Percentiles rank a stretch among this genome's conserved stretches.
Evolutionary conservation across 2,797 vertebrate genomes (phyloP).

Genomic region (Gadopsis marmoratus): DNA sequence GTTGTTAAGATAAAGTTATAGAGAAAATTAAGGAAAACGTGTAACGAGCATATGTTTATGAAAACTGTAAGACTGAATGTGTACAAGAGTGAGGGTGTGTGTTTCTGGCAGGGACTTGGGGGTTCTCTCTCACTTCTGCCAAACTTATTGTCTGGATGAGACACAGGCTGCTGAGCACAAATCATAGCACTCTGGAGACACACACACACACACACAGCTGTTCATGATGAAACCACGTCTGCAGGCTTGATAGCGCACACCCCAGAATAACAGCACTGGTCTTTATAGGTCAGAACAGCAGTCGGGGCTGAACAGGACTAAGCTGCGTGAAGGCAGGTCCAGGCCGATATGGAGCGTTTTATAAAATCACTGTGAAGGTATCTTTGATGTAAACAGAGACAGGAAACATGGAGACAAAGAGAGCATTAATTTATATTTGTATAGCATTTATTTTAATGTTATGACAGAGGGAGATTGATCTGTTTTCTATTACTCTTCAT

Average conservation of each 20-base stretch:
- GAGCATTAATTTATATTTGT: slow-evolving; percentile 11
- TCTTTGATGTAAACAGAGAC: slow-evolving; percentile 24
- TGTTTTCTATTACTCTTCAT: slow-evolving; percentile 14
- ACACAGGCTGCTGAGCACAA: slow-evolving; percentile 61
- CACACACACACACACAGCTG: slow-evolving; percentile 60
- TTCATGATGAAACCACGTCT: slow-evolving; percentile 55
- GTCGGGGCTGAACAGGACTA: slow-evolving; percentile 27
- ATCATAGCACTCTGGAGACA: slow-evolving; percentile 60
- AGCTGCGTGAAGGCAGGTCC: slow-evolving; percentile 26
- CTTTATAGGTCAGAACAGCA: slow-evolving; percentile 47
- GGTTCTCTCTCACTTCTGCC: slow-evolving; percentile 66
- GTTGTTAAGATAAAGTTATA: too few relatives aligned
- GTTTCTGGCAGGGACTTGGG: slow-evolving; percentile 56
- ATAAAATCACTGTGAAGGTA: slow-evolving; percentile 18
- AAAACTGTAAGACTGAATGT: slow-evolving; percentile 8
- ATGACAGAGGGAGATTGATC: slow-evolving; percentile 46
- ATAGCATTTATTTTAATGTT: slow-evolving; percentile 26
- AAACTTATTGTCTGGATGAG: slow-evolving; percentile 67
- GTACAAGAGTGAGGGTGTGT: slow-evolving; percentile 14
- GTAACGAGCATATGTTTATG: slow-evolving; percentile 7
- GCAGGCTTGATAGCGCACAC: slow-evolving; percentile 49
- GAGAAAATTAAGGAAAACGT: not conserved
- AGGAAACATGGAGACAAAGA: slow-evolving; percentile 18
- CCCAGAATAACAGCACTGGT: slow-evolving; percentile 30
- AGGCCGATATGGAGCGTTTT: slow-evolving; percentile 12